Evolutionary conservation across 2,888 invertebrate species (phyloP).

Genomic region (Cerastis rubricosa): DNA sequence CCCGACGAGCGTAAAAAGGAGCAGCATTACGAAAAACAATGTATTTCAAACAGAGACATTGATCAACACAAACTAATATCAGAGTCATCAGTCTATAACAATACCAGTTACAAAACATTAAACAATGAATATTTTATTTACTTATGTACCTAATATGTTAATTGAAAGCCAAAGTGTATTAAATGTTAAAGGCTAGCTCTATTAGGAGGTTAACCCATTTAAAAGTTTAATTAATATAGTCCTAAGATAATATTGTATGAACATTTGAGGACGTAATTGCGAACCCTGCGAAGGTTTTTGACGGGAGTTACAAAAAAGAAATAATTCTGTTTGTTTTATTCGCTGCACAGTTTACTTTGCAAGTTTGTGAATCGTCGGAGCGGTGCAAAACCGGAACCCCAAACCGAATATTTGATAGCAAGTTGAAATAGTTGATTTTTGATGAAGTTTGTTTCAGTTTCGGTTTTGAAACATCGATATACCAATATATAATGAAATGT

Average conservation of each 20-base stretch:
- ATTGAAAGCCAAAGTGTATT: slow-evolving; percentile 48
- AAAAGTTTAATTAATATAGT: slow-evolving; percentile 82
- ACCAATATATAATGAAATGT: neutral
- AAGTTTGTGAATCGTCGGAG: slow-evolving; percentile 36
- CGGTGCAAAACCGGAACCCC: neutral
- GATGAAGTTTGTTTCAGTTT: neutral
- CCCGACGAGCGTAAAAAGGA: neutral
- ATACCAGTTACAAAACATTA: slow-evolving; percentile 35
- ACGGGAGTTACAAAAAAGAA: slow-evolving; percentile 66
- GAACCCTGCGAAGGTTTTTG: slow-evolving; percentile 73
- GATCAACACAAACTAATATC: slow-evolving; percentile 4
- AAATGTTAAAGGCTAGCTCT: slow-evolving; percentile 58
- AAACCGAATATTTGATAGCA: slow-evolving; percentile 38
- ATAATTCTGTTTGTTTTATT: slow-evolving; percentile 50
- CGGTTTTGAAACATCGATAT: neutral
- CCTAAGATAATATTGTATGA: slow-evolving; percentile 82
- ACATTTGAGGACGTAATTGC: slow-evolving; percentile 73
- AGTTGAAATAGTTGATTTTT: slow-evolving; percentile 18
- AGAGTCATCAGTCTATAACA: neutral
- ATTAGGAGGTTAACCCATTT: slow-evolving; percentile 71
- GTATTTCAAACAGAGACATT: slow-evolving; percentile 2
- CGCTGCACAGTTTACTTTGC: slow-evolving; percentile 53
- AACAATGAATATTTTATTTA: slow-evolving; percentile 40
- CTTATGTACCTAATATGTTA: slow-evolving; percentile 36
- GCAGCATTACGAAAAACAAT: neutral